Percentiles rank a stretch among this genome's conserved stretches.
Conservation (phyloP, 2,797 vertebrate species). For the Petrocephalus schoutedeni region DNA sequence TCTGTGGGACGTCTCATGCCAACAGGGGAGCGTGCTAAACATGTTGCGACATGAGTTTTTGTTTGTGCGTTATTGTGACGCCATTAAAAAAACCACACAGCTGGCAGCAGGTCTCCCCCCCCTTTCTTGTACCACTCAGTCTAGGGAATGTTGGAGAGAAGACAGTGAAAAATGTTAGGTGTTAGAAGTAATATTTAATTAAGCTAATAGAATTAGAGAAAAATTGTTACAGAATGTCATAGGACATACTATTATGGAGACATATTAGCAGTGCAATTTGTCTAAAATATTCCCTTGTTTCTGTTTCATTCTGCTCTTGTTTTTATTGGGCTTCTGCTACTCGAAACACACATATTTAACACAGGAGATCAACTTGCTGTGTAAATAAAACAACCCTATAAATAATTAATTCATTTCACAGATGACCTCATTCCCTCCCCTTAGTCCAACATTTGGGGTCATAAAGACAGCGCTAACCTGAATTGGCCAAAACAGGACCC, state of each 20-base stretch:
- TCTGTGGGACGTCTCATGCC: constrained; percentile 45
- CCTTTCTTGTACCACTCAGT: constrained; percentile 27
- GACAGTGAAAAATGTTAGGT: constrained; percentile 62
- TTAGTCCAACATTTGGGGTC: background rate
- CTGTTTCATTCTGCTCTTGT: constrained; percentile 33
- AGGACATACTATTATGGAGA: constrained; percentile 58
- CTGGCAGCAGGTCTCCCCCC: background rate
- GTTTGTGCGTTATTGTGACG: constrained; percentile 35
- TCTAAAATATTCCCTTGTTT: constrained; percentile 41
- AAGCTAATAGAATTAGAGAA: constrained; percentile 56
- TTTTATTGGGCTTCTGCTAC: constrained; percentile 28
- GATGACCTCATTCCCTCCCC: background rate
- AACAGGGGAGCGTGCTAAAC: constrained; percentile 45
- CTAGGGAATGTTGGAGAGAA: constrained; percentile 40
- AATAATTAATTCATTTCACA: background rate
- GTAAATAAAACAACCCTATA: background rate
- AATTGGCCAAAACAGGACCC: background rate
- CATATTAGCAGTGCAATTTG: constrained; percentile 49
- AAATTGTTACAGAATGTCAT: constrained; percentile 55
- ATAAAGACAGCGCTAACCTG: background rate
- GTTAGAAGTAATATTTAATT: constrained; percentile 58
- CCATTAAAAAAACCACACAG: constrained; percentile 3
- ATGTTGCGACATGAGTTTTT: constrained; percentile 49
- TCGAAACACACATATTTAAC: constrained; percentile 14
- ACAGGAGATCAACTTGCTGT: background rate